Evolutionary conservation across 2,888 invertebrate genomes (phyloP).

Genomic region (Drosophila quinaria): DNA sequence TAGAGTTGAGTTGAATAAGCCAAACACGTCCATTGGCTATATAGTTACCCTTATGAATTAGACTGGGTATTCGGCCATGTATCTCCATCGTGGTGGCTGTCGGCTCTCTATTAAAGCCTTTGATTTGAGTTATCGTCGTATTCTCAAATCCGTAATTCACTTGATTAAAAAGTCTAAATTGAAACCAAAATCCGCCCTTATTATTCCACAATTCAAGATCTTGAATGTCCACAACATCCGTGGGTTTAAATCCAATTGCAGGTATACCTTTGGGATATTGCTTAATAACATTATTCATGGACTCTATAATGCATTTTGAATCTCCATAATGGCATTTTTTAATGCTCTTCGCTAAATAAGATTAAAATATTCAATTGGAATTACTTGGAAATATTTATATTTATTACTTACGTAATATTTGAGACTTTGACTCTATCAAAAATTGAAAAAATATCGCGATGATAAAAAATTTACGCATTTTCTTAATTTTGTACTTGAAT

Average conservation of each 20-base stretch:
- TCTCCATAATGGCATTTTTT: conserved; percentile 55
- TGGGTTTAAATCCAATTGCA: conserved; percentile 38
- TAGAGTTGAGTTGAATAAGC: conserved; percentile 25
- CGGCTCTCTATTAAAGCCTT: conserved; percentile 62
- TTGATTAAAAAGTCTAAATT: conserved; percentile 37
- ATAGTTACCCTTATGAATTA: conserved; percentile 41
- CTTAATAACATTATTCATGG: conserved; percentile 43
- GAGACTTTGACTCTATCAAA: conserved; percentile 7
- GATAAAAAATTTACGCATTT: conserved; percentile 25
- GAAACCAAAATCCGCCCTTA: conserved; percentile 19
- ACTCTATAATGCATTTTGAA: conserved; percentile 32
- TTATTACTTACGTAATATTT: conserved; percentile 34
- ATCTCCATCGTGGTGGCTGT: conserved; percentile 54
- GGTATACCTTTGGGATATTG: conserved; percentile 43
- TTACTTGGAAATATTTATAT: not conserved
- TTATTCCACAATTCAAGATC: conserved; percentile 36
- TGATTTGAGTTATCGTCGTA: conserved; percentile 49
- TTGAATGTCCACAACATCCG: conserved; percentile 37
- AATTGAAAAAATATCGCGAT: conserved; percentile 6
- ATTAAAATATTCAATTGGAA: not conserved
- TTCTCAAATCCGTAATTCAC: conserved; percentile 57
- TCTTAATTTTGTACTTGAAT: not conserved
- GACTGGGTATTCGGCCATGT: conserved; percentile 52
- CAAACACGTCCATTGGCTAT: conserved; percentile 32
- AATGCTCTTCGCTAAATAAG: conserved; percentile 23